Base-by-base conservation (phyloP, 2,888 invertebrate genomes). In the Sepioteuthis lessoniana region DNA sequence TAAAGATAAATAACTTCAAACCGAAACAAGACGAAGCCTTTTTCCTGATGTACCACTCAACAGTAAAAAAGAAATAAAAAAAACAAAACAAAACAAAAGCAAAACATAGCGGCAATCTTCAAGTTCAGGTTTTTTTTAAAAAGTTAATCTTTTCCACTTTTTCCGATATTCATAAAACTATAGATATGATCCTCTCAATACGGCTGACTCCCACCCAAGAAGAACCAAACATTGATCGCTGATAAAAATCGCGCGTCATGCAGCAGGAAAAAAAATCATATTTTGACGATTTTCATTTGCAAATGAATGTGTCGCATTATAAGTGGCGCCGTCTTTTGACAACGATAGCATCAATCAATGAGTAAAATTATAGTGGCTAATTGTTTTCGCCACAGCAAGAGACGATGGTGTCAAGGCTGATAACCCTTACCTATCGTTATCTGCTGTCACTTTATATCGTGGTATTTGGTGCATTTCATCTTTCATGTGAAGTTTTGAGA, bases 141-240 rank as follows among this genome's bases (percentile, higher is more conserved):
- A 76, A 76, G n/a, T n/a, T 25, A 25, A 28, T 55, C 55, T 21
- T 55, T 55, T 4, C 55, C 25, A 16, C n/a, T n/a, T 16, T 76
- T 76, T 4, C 35, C 3, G 76, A 76, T 13, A n/a, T 76, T 76
- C 10, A 76, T 16, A 76, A 76, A 76, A n/a, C 1, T 35, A 76
- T n/a, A 76, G 10, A n/a, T 1, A n/a, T 13, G 16, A n/a, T n/a
- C 76, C n/a, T 76, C 60, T 60, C 60, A 8, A 60, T 60, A n/a
- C n/a, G 13, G n/a, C n/a, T 76, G 76, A 76, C 76, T 76, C 76
- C 76, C 76, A 76, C 76, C 76, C 76, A 76, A n/a, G 76, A n/a
- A n/a, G 76, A 76, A 76, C 16, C 35, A 76, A 76, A n/a, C 76
- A n/a, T 10, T 16, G 76, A 76, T 76, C 76, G 31, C 76, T 76